Conservation (phyloP, 2,113 vertebrate species). For the Cyrtonyx montezumae region DNA sequence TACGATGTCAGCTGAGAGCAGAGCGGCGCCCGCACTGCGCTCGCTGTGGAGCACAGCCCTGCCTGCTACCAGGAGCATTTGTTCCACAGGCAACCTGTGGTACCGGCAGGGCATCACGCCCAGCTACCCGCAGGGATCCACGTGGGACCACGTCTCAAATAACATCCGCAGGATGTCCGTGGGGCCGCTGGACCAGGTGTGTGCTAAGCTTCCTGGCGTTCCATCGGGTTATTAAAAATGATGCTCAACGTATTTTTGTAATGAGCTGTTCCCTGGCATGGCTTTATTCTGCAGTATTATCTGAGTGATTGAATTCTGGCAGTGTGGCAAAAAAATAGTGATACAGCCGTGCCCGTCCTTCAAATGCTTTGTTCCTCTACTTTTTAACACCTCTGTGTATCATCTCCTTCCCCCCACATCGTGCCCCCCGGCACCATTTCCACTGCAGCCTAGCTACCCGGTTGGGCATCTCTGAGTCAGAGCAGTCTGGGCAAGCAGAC, state of each 20-base stretch:
- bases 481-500: background rate
- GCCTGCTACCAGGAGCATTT: background rate
- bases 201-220: background rate
- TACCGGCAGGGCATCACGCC: constrained; percentile 90
- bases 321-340: background rate
- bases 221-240: background rate
- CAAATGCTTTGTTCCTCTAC: background rate
- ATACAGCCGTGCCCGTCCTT: background rate
- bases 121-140: constrained; percentile 92
- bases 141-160: constrained; percentile 95
- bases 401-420: background rate
- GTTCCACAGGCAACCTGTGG: constrained; percentile 89
- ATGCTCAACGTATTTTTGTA: background rate
- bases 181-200: constrained; percentile 95
- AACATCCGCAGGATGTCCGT: constrained; percentile 93
- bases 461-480: background rate
- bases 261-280: background rate
- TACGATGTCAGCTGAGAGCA: background rate
- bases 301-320: background rate
- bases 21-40: background rate
- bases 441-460: background rate
- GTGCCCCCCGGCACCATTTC: background rate
- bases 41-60: background rate
- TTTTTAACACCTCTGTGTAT: background rate
- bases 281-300: background rate